These are phyloP conservation scores for Nesidiocoris tenuis DNA, from an alignment of 2,888 invertebrate species.

Conservation along the genomic window DNA sequence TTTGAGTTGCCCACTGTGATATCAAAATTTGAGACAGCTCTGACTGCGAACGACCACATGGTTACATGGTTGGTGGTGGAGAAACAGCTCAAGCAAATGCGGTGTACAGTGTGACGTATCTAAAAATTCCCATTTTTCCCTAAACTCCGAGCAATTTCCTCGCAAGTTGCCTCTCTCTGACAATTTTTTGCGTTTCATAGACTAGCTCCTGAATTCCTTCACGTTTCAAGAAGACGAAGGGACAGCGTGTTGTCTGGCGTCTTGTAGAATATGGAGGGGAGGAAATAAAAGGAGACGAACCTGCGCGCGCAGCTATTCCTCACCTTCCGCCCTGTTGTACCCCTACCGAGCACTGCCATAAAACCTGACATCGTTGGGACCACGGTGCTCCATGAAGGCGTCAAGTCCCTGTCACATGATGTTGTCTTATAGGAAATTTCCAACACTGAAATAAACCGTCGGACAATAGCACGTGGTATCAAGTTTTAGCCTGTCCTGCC, in stretches of 20 bases:
- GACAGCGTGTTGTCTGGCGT: background rate
- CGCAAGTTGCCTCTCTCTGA: too few species aligned
- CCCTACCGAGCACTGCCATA: background rate
- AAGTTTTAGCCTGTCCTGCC: too few species aligned
- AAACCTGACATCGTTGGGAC: background rate
- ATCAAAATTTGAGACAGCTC: too few species aligned
- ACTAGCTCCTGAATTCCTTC: background rate
- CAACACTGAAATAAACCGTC: too few species aligned
- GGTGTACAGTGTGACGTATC: too few species aligned
- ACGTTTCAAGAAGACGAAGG: background rate
- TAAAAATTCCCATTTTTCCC: too few species aligned
- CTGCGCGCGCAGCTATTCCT: conserved; percentile 35
- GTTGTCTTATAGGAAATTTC: background rate
- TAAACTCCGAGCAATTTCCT: too few species aligned
- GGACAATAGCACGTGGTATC: too few species aligned
- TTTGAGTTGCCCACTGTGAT: too few species aligned
- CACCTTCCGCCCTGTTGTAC: background rate
- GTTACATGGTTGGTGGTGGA: too few species aligned
- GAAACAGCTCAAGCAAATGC: too few species aligned
- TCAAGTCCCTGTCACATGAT: background rate
- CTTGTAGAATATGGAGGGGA: background rate
- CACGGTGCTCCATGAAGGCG: background rate
- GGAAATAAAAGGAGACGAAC: background rate
- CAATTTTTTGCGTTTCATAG: background rate
- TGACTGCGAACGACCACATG: too few species aligned